Percentiles rank a stretch among this genome's conserved stretches.
Conservation (phyloP, 30 jellyfish, hydroid and myxozoan species). For the Hydractinia symbiolongicarpus region DNA sequence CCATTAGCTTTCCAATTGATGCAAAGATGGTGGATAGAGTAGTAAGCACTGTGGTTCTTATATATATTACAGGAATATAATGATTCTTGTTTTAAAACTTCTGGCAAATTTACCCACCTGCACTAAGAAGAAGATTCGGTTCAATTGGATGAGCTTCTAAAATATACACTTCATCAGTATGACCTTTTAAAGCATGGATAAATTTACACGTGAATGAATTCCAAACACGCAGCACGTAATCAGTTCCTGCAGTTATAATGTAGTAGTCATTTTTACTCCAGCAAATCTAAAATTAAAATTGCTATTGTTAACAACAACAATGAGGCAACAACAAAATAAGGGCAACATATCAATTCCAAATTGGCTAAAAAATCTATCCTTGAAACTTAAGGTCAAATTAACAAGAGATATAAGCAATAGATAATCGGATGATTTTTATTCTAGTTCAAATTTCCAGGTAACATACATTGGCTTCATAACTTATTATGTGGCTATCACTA, state of each 20-base stretch:
- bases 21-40: too few species aligned
- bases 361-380: too few species aligned
- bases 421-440: too few species aligned
- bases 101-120: slow-evolving; percentile 38
- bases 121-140: slow-evolving; percentile 71
- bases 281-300: slow-evolving; percentile 52
- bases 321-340: not conserved
- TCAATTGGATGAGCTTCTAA: slow-evolving; percentile 81
- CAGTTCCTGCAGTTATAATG: slow-evolving; percentile 85
- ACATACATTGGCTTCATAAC: too few species aligned
- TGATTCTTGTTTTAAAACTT: too few species aligned
- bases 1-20: too few species aligned
- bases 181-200: slow-evolving; percentile 70
- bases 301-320: not conserved
- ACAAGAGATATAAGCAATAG: too few species aligned
- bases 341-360: not conserved
- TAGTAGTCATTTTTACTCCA: slow-evolving; percentile 71
- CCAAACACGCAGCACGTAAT: slow-evolving; percentile 80
- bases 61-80: too few species aligned
- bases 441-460: too few species aligned
- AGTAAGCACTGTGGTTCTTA: too few species aligned
- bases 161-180: slow-evolving; percentile 80
- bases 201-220: slow-evolving; percentile 58
- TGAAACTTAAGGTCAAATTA: too few species aligned
- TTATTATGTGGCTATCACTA: too few species aligned